Base-by-base conservation (phyloP, 1,140 invertebrate species). In the Nasonia longicornis region DNA sequence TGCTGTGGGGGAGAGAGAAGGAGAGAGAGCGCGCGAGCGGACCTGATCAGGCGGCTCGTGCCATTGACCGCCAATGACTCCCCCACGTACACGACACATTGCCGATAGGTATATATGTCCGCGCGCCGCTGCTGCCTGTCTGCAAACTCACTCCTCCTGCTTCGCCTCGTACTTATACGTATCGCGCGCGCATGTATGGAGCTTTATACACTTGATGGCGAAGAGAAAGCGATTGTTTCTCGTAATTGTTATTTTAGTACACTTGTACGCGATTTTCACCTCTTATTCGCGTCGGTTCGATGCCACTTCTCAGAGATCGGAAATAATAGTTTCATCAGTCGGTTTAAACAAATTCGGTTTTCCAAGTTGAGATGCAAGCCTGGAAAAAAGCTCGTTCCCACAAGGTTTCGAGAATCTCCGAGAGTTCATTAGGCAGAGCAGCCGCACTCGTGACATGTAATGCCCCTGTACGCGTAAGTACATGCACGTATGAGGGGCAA, bases 31-130 rank as follows among this genome's bases (percentile, higher is more conserved):
- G 52, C n/a, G 52, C n/a, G 20, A 58, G 52, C 86, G 87, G 87
- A 87, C 86, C 86, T 87, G 89, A 89, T 89, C 88, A 85, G 73
- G n/a, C 31, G 22, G 69, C 69, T 83, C 88, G 89, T 89, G 89
- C 88, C 89, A 89, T 89, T 90, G 89, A 90, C 89, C 88, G 88
- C 89, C 87, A 89, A 89, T 88, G 87, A 90, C 89, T 90, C 88
- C 88, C 89, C 86, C 89, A 88, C 88, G 76, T 52, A 77, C 85
- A 85, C 84, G 84, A 85, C 83, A 86, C 83, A 84, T 84, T 82
- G 82, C 64, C 77, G 72, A 80, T 80, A 80, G 77, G 31, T 66
- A 48, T 84, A 84, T 80, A 81, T 84, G 79, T 81, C 79, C 73
- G 79, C 83, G 79, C 76, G 81, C 79, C 73, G 81, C 52, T 38